Evolutionary conservation across 2,797 vertebrate genomes (phyloP).

Genomic region (Anableps anableps): DNA sequence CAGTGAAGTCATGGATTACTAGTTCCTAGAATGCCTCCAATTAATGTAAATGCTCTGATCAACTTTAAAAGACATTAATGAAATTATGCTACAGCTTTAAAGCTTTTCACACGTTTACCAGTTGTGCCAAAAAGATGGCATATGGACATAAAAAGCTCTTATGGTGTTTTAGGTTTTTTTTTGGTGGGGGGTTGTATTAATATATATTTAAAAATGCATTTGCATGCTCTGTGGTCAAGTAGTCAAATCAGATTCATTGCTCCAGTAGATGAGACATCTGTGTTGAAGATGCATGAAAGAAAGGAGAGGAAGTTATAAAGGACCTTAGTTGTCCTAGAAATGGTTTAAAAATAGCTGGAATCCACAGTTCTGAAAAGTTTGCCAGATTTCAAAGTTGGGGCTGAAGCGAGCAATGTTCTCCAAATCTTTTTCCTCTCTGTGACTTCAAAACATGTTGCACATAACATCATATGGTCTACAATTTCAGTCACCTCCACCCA

Average conservation of each 20-base stretch:
- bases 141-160: not conserved
- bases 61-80: too few species aligned
- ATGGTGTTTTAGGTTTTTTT: not conserved
- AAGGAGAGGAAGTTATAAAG: slow-evolving; percentile 45
- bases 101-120: too few species aligned
- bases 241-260: slow-evolving; percentile 34
- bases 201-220: not conserved
- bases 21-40: too few species aligned
- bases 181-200: not conserved
- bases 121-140: not conserved
- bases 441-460: not conserved
- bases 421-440: not conserved
- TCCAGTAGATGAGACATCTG: slow-evolving; percentile 48
- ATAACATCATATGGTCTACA: not conserved
- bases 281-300: slow-evolving; percentile 53
- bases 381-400: slow-evolving; percentile 50
- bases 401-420: not conserved
- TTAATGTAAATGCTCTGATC: too few species aligned
- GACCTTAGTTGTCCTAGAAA: slow-evolving; percentile 73
- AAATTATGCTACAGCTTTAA: too few species aligned
- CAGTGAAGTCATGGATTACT: too few species aligned
- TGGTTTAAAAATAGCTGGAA: slow-evolving; percentile 73
- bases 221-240: slow-evolving; percentile 21
- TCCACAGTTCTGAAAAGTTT: slow-evolving; percentile 49
- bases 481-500: not conserved